A percentile compares a stretch with the other conserved stretches of the same genome.
phyloP scores from a whole-genome alignment of 2,797 vertebrate species.

The Macropodus opercularis region DNA sequence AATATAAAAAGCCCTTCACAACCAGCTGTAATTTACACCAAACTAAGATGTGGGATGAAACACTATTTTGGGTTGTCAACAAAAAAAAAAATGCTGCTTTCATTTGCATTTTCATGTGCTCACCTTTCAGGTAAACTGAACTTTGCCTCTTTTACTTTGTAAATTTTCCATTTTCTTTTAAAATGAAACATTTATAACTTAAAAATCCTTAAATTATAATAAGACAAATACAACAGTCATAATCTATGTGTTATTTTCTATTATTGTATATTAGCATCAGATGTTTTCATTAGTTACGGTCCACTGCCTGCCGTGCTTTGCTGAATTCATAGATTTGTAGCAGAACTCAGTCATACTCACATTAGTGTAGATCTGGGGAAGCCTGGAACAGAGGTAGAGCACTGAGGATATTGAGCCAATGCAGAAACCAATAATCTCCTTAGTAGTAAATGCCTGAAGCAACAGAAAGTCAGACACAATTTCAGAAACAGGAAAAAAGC shows the following conservation, averaged over 20 bases:
- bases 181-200: too few species aligned
- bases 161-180: neutral
- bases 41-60: neutral
- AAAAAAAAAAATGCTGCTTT: too few species aligned
- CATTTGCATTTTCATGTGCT: neutral
- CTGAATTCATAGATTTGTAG: neutral
- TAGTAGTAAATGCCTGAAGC: slow-evolving; percentile 84
- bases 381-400: slow-evolving; percentile 90
- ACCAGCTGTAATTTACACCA: neutral
- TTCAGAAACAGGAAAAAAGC: neutral
- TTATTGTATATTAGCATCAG: too few species aligned
- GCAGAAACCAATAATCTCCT: slow-evolving; percentile 88
- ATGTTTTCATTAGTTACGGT: neutral
- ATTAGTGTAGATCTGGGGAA: slow-evolving; percentile 94
- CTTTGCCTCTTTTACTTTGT: neutral
- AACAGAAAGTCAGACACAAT: slow-evolving; percentile 13
- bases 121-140: neutral
- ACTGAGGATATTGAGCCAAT: slow-evolving; percentile 90
- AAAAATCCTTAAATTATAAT: too few species aligned
- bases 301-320: neutral
- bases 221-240: neutral
- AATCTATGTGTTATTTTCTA: too few species aligned
- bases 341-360: slow-evolving; percentile 79
- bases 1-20: neutral
- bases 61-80: fast-evolving